These are phyloP conservation scores for Percopsis omiscomaycus DNA, from an alignment of 2,797 vertebrate species.

Conservation along the genomic window DNA sequence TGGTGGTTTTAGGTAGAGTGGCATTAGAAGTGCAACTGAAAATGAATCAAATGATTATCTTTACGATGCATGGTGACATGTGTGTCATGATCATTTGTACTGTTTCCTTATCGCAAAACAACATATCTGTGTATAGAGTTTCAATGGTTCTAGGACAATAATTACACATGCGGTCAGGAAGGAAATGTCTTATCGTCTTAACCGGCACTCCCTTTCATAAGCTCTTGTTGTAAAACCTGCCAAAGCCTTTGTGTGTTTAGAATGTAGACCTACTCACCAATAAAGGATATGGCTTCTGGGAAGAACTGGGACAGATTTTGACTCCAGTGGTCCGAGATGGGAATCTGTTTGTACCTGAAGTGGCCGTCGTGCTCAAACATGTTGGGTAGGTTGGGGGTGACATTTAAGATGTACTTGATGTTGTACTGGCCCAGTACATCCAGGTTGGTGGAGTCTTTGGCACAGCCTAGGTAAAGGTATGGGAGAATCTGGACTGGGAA, in stretches of 20 bases:
- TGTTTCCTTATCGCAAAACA: background rate
- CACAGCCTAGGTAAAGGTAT: constrained; percentile 96
- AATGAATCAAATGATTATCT: background rate
- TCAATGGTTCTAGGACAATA: background rate
- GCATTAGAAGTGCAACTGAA: constrained; percentile 1
- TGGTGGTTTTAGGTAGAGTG: constrained; percentile 51
- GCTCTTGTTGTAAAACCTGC: background rate
- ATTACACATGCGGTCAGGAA: constrained; percentile 1
- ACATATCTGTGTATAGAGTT: background rate
- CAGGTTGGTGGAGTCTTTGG: constrained; percentile 97
- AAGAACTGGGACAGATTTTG: constrained; percentile 99
- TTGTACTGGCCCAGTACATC: constrained; percentile 95
- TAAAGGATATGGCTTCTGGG: constrained; percentile 98
- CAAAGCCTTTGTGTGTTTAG: background rate
- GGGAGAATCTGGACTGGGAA: constrained; percentile 98
- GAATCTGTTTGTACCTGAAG: constrained; percentile 99
- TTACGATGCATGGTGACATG: too few relatives aligned
- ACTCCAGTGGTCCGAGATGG: constrained; percentile 99
- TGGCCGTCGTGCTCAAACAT: constrained; percentile 96
- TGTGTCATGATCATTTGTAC: background rate
- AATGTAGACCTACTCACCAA: constrained; percentile 83
- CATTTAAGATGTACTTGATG: constrained; percentile 98
- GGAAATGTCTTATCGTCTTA: background rate
- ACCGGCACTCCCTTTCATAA: background rate
- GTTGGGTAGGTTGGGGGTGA: constrained; percentile 97